A percentile compares a stretch with the other conserved stretches of the same genome.
Conservation (phyloP, 2,797 vertebrate genomes). For the Paramormyrops hopkinsi region DNA sequence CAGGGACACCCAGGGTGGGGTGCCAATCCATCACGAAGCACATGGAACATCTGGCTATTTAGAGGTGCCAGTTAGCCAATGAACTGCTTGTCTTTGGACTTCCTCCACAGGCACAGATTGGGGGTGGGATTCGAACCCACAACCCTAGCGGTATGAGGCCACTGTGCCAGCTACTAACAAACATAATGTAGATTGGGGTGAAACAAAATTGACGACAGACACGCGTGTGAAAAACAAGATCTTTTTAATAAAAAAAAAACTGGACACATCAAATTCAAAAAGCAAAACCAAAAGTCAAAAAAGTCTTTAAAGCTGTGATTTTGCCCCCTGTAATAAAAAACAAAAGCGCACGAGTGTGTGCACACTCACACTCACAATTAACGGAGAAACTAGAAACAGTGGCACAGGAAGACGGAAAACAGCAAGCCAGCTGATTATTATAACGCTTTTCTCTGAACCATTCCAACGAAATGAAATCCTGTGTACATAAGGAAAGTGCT, state of each 20-base stretch:
- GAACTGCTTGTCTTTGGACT: not conserved
- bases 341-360: constrained; percentile 44
- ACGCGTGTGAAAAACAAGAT: constrained; percentile 48
- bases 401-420: constrained; percentile 67
- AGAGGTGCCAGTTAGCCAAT: not conserved
- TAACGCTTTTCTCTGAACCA: constrained; percentile 59
- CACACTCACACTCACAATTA: constrained; percentile 30
- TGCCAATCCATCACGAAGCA: not conserved
- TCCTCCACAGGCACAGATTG: not conserved
- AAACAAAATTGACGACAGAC: not conserved
- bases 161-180: not conserved
- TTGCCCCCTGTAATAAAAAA: constrained; percentile 56
- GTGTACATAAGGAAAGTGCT: constrained; percentile 75
- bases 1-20: not conserved
- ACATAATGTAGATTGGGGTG: not conserved
- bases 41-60: not conserved
- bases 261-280: constrained; percentile 61
- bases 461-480: constrained; percentile 74
- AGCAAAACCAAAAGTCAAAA: constrained; percentile 64
- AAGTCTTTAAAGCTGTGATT: constrained; percentile 40
- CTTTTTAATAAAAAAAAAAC: constrained; percentile 61
- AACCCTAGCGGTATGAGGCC: not conserved
- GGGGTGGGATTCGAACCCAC: not conserved
- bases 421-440: constrained; percentile 61
- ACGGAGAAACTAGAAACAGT: constrained; percentile 64